Base-by-base conservation (phyloP, 2,113 vertebrate genomes). In the Atractosteus spatula region DNA sequence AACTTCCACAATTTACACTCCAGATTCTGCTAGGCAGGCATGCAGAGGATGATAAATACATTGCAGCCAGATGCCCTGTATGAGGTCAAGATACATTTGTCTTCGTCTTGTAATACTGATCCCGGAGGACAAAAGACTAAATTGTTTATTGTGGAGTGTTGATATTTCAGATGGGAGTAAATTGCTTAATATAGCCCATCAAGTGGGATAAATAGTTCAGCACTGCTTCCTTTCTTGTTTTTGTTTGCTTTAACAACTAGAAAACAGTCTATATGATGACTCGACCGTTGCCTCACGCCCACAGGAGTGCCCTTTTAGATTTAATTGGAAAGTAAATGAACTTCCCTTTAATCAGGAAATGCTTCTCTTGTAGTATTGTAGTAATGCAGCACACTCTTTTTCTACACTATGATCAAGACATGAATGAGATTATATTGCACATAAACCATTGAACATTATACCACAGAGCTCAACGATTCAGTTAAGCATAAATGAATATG, bases 1-100 rank as follows among this genome's bases (percentile, higher is more conserved):
- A 57, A 69, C 68, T 69, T 59, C 14, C 68, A 43, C 68, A 57
- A 59, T 69, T 57, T 69, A 57, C 59, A 14, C 69, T n/a, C 43
- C 29, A 69, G 55, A 55, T n/a, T 67, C 55, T 57, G 55, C 64
- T 67, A 66, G 55, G 56, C 71, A 59, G 43, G 16, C 65, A 43
- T 62, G 66, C 7, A 42, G 17, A 55, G 17, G 13, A 45, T 55
- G 66, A 68, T 41, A 66, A 62, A 62, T 42, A 68, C 55, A 41
- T 4, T 45, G 42, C 66, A 7, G 41, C 12, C 56, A 14, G 66
- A 41, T n/a, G 44, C 55, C 8, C 7, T 8, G 66, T 41, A 66
- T 54, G 29, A 8, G 72, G 45, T 17, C 45, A 55, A 42, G 57
- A 59, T 16, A 13, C 11, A 59, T 59, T 59, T 59, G 57, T 59